Percentiles rank a stretch among this genome's conserved stretches.
These are phyloP conservation scores for Phengaris arion DNA, from an alignment of 2,888 invertebrate genomes.

Conservation along the genomic window DNA sequence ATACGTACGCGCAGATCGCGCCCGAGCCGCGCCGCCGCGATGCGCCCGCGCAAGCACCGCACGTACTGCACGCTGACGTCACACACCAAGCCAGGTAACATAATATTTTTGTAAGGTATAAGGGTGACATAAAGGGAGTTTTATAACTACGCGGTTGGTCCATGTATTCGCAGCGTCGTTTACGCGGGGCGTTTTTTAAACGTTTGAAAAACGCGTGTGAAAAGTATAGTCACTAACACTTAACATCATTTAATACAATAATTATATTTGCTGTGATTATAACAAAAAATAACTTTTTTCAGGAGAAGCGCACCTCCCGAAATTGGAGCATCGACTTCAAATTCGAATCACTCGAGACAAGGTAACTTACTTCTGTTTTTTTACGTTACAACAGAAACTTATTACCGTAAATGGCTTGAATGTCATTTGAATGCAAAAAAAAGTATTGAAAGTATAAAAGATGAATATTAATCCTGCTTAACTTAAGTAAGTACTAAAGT, in stretches of 20 bases:
- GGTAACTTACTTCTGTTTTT: constrained; percentile 48
- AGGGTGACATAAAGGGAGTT: no score
- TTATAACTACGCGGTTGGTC: no score
- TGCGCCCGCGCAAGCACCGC: constrained; percentile 34
- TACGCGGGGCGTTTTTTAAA: no score
- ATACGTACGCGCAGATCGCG: constrained; percentile 91
- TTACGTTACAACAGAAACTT: neutral
- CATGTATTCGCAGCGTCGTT: no score
- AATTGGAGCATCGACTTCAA: constrained; percentile 58
- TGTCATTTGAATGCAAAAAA: neutral
- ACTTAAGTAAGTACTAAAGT: no score
- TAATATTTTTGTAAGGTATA: no score
- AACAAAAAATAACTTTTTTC: constrained; percentile 35
- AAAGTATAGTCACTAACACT: no score
- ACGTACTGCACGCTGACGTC: constrained; percentile 44
- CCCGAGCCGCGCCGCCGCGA: constrained; percentile 55
- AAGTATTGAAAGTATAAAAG: neutral
- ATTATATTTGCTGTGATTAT: no score
- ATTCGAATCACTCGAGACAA: constrained; percentile 72
- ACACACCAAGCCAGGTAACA: constrained; percentile 50
- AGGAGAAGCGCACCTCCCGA: constrained; percentile 71
- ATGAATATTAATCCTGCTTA: neutral
- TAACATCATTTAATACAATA: no score
- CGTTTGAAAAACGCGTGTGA: no score
- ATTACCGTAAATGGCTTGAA: neutral